These are phyloP conservation scores for Serripes groenlandicus DNA, from an alignment of 2,888 invertebrate genomes.

Conservation along the genomic window DNA sequence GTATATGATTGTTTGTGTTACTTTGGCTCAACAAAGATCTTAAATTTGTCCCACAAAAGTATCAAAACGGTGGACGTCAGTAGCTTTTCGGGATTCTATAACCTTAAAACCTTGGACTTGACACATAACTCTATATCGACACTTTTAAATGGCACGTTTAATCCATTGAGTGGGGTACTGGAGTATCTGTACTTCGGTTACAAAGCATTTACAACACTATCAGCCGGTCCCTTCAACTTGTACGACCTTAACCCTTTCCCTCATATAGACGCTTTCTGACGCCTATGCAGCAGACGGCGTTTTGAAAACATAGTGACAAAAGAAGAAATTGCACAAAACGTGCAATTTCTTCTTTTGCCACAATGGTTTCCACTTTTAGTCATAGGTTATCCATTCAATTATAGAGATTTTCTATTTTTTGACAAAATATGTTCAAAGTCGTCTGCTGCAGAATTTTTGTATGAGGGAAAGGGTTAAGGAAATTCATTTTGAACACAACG, in stretches of 20 bases:
- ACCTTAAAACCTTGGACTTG: constrained; percentile 37
- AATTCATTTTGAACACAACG: constrained; percentile 55
- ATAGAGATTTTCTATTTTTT: no score
- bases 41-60: constrained; percentile 24
- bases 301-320: no score
- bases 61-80: constrained; percentile 26
- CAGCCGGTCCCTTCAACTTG: constrained; percentile 34
- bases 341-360: no score
- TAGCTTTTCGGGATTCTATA: constrained; percentile 32
- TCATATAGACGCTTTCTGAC: no score
- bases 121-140: constrained; percentile 41
- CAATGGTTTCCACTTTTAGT: no score
- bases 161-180: constrained; percentile 37
- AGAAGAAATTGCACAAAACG: no score
- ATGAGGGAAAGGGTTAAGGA: no score
- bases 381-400: no score
- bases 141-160: constrained; percentile 48
- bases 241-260: no score
- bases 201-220: constrained; percentile 41
- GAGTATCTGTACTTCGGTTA: constrained; percentile 32
- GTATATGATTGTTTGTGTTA: background rate
- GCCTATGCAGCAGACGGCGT: no score
- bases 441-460: no score
- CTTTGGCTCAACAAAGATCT: background rate
- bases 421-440: no score